These are phyloP conservation scores for Ellobius talpinus DNA, from an alignment of 2,113 vertebrate species.

Conservation along the genomic window DNA sequence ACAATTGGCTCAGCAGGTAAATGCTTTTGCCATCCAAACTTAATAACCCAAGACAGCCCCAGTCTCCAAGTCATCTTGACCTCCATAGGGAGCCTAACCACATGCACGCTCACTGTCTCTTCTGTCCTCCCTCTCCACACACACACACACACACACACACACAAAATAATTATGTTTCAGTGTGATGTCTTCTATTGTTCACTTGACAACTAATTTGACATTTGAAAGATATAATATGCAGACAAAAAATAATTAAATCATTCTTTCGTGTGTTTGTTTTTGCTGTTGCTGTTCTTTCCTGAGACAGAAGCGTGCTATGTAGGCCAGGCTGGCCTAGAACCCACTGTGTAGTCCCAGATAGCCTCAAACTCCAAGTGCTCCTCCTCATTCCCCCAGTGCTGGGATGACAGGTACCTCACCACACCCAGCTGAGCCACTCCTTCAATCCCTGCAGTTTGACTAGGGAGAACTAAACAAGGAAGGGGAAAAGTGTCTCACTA, in stretches of 20 bases:
- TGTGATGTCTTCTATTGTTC: not conserved
- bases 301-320: not conserved
- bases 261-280: not conserved
- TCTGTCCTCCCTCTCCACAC: too few species aligned
- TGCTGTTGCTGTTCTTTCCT: not conserved
- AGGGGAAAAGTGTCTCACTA: not conserved
- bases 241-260: not conserved
- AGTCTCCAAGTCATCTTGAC: not conserved
- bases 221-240: constrained; percentile 7
- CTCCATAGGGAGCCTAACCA: not conserved
- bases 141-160: too few species aligned
- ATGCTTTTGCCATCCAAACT: too few species aligned
- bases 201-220: not conserved
- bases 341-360: not conserved
- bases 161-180: not conserved
- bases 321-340: not conserved
- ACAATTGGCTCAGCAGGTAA: not conserved
- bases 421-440: not conserved
- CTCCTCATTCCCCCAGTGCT: not conserved
- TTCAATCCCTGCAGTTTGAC: not conserved
- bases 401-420: not conserved
- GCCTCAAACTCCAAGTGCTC: not conserved
- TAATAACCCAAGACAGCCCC: not conserved
- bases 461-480: not conserved
- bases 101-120: not conserved